Conservation (phyloP, 2,797 vertebrate species). For the Glyptemys insculpta region DNA sequence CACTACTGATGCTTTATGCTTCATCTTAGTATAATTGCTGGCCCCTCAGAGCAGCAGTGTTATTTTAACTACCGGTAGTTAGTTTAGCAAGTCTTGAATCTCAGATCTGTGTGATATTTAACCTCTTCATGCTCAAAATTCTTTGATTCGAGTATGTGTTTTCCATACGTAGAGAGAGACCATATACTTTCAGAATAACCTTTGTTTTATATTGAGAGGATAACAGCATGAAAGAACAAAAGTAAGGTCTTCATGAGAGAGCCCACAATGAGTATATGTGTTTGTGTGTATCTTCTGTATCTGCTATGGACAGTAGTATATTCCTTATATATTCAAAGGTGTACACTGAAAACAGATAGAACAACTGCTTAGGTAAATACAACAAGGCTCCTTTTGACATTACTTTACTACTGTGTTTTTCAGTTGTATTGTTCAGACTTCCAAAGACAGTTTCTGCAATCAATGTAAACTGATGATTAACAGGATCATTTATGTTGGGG, state of each 20-base stretch:
- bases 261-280: rapidly evolving
- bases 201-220: background rate
- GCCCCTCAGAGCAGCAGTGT: background rate
- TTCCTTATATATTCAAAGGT: background rate
- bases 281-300: background rate
- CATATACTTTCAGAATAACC: background rate
- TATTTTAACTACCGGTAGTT: background rate
- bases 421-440: conserved; percentile 32
- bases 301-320: background rate
- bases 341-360: background rate
- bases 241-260: background rate
- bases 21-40: background rate
- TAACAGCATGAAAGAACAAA: background rate
- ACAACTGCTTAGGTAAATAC: background rate
- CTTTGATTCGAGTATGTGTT: background rate
- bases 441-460: conserved; percentile 17
- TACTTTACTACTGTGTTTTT: conserved; percentile 31
- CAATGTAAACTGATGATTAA: conserved; percentile 54
- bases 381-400: background rate
- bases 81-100: background rate
- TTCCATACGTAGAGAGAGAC: background rate
- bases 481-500: conserved; percentile 38
- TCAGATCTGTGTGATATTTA: background rate
- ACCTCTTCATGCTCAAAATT: background rate
- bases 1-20: background rate